These are phyloP conservation scores for Eurystomus gularis DNA, from an alignment of 2,113 vertebrate species.

Conservation along the genomic window DNA sequence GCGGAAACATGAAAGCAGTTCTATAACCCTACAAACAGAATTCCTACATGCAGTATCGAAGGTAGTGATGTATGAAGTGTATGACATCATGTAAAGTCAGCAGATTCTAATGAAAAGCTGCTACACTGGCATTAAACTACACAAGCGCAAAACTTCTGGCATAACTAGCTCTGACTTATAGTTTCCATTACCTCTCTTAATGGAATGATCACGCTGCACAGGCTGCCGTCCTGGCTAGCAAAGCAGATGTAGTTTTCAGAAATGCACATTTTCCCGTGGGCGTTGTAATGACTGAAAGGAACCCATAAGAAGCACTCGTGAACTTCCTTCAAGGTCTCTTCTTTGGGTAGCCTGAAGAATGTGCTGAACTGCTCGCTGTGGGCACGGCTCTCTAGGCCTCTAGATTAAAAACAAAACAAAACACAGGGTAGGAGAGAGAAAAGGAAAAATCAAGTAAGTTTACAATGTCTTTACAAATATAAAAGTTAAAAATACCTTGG, in stretches of 20 bases:
- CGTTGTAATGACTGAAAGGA: conserved; percentile 88
- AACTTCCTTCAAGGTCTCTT: conserved; percentile 89
- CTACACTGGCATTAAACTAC: not conserved
- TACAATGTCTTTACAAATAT: not conserved
- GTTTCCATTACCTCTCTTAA: conserved; percentile 85
- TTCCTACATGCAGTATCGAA: not conserved
- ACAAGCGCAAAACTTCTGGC: not conserved
- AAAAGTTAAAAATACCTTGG: not conserved
- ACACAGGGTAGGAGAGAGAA: not conserved
- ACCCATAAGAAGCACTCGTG: conserved; percentile 95
- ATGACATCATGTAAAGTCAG: not conserved
- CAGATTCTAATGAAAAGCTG: not conserved
- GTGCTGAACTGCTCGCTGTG: conserved; percentile 90
- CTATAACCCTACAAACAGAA: not conserved
- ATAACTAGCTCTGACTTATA: not conserved
- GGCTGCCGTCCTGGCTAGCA: conserved; percentile 91
- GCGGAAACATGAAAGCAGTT: not conserved
- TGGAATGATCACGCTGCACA: conserved; percentile 90
- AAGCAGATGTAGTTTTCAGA: conserved; percentile 96
- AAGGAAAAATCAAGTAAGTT: not conserved
- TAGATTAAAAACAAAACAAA: conserved; percentile 47
- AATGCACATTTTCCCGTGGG: conserved; percentile 92
- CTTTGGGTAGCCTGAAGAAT: conserved; percentile 91
- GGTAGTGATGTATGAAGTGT: not conserved
- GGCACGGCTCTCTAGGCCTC: conserved; percentile 89